phyloP scores from a whole-genome alignment of 2,113 vertebrate genomes.

The Prinia subflava region DNA sequence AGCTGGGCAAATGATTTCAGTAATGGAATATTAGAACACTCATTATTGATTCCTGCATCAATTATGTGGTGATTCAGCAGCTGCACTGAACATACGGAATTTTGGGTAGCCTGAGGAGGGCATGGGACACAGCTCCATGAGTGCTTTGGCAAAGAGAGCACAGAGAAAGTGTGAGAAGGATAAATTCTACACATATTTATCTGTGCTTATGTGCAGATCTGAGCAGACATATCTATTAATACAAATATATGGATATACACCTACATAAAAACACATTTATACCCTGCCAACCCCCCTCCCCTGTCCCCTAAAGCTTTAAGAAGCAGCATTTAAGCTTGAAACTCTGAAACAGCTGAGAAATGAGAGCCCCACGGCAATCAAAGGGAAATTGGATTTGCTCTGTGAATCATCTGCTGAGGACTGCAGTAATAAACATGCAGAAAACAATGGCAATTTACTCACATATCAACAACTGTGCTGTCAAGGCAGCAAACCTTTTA shows the following conservation, averaged over 20 bases:
- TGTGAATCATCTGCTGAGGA: neutral
- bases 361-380: neutral
- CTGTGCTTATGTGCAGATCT: neutral
- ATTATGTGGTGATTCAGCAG: neutral
- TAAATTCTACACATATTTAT: neutral
- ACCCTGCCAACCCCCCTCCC: neutral
- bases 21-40: neutral
- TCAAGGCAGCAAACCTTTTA: neutral
- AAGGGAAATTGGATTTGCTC: neutral
- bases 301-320: neutral
- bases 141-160: neutral
- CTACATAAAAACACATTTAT: neutral
- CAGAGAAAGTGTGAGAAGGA: neutral
- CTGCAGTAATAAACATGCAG: neutral
- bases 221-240: neutral
- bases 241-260: neutral
- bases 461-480: neutral
- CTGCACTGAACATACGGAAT: accelerated
- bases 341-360: neutral
- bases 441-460: constrained; percentile 2
- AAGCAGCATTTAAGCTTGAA: neutral
- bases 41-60: accelerated
- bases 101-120: neutral
- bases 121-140: accelerated
- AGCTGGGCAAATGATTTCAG: neutral